Evolutionary conservation across 1,140 invertebrate species (phyloP).

Genomic region (Neodiprion pinetum): DNA sequence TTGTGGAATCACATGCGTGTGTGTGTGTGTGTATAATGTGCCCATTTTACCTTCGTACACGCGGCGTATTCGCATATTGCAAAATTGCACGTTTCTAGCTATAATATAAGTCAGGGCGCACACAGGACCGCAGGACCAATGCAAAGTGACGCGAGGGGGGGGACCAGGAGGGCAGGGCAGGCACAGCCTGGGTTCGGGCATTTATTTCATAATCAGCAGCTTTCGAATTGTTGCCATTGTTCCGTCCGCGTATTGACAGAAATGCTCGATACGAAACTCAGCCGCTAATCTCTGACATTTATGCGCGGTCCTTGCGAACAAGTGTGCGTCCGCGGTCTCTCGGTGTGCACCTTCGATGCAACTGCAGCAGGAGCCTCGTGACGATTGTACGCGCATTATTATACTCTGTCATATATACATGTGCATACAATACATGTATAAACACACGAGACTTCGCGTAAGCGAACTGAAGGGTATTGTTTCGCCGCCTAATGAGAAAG

Average conservation of each 20-base stretch:
- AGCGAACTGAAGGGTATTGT: constrained; percentile 49
- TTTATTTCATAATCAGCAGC: constrained; percentile 57
- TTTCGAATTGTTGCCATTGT: constrained; percentile 53
- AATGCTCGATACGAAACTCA: constrained; percentile 55
- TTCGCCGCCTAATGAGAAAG: constrained; percentile 57
- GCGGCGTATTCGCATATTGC: background rate
- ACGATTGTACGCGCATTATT: constrained; percentile 40
- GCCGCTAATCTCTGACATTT: constrained; percentile 56
- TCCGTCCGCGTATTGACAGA: constrained; percentile 52
- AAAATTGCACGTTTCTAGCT: background rate
- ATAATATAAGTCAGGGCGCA: too few relatives aligned
- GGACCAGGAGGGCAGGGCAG: constrained; percentile 17
- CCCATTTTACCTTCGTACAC: too few relatives aligned
- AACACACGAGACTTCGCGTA: background rate
- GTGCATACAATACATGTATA: background rate
- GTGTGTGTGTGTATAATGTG: too few relatives aligned
- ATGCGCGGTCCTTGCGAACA: constrained; percentile 39
- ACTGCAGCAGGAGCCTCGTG: background rate
- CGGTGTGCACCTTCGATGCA: background rate
- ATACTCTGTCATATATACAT: constrained; percentile 43
- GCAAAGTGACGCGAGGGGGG: constrained; percentile 8
- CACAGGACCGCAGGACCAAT: background rate
- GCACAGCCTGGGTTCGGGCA: constrained; percentile 32
- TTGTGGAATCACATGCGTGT: background rate
- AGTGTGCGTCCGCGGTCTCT: constrained; percentile 23